Base-by-base conservation (phyloP, 2,888 invertebrate species). In the Diloba caeruleocephala region DNA sequence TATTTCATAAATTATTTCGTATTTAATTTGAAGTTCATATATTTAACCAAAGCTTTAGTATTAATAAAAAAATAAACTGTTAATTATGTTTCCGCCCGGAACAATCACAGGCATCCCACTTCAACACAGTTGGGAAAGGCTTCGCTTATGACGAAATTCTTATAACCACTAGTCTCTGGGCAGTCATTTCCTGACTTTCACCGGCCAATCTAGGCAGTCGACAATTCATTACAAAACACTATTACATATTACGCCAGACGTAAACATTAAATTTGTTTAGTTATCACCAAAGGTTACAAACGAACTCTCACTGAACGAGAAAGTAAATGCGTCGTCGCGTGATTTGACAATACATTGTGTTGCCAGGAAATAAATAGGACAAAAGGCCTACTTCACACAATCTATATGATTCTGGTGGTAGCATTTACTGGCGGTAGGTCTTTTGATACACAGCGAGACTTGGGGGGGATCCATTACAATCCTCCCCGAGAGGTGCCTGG, bases 121-220 rank as follows among this genome's bases (percentile, higher is more conserved):
- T 28, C n/a, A 14, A n/a, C 32, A 1, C 2, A 33, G 14, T 15
- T 9, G 59, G 60, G 41, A 59, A 59, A 39, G 7, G 4, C 10
- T 5, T 5, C 19, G 5, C 21, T 21, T 1, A 1, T 58, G 12
- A 37, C 51, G 19, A 59, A 42, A 60, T 42, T 60, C 32, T 57
- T 61, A 57, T 57, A 60, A 57, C 29, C 25, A 6, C 13, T 37
- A 29, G 15, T 43, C 19, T 9, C 10, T 1, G 6, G 3, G 9
- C 13, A 8, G 14, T 7, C 3, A 19, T 31, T 59, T 61, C 58
- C 58, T 61, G 3, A 33, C 57, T 60, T 57, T 57, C 57, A 51
- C 57, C 3, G 32, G 37, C 52, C 60, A 50, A 41, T 49, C 29
- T 39, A 51, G 59, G n/a, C 13, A 26, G 37, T 25, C 9, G 9